Evolutionary conservation across 2,113 vertebrate genomes (phyloP).

Genomic region (Cyanoderma ruficeps): DNA sequence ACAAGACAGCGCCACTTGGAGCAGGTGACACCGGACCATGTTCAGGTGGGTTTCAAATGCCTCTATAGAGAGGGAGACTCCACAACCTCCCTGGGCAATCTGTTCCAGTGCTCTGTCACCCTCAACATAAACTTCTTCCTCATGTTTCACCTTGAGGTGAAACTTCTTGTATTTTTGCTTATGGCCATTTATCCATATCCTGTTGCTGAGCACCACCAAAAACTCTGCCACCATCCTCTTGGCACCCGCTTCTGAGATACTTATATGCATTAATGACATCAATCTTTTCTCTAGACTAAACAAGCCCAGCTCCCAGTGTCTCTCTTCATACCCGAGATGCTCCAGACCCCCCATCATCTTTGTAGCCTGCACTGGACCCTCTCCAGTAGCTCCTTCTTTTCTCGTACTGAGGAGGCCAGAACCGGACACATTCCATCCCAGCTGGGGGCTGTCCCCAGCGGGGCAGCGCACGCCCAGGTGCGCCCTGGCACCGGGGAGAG

Average conservation of each 20-base stretch:
- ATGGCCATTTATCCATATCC: not conserved
- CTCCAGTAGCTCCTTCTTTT: not conserved
- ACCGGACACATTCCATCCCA: fast-evolving
- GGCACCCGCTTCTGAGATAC: not conserved
- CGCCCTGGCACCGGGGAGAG: fast-evolving
- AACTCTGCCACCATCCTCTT: not conserved
- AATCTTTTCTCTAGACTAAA: not conserved
- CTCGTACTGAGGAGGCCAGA: not conserved
- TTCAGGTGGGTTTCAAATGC: not conserved
- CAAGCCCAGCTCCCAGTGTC: not conserved
- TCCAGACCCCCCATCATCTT: not conserved
- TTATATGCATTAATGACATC: not conserved
- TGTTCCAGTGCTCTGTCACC: not conserved
- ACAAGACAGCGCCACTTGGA: not conserved
- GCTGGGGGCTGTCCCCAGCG: not conserved
- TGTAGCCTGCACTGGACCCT: not conserved
- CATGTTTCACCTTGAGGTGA: not conserved
- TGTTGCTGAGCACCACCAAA: not conserved
- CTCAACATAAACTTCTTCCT: not conserved
- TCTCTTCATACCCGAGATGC: not conserved
- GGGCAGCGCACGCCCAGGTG: not conserved
- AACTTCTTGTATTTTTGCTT: not conserved
- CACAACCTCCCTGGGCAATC: not conserved
- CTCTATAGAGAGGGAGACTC: not conserved
- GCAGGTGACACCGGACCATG: not conserved